Conservation (phyloP, 2,113 vertebrate species). For the Helogale parvula region DNA sequence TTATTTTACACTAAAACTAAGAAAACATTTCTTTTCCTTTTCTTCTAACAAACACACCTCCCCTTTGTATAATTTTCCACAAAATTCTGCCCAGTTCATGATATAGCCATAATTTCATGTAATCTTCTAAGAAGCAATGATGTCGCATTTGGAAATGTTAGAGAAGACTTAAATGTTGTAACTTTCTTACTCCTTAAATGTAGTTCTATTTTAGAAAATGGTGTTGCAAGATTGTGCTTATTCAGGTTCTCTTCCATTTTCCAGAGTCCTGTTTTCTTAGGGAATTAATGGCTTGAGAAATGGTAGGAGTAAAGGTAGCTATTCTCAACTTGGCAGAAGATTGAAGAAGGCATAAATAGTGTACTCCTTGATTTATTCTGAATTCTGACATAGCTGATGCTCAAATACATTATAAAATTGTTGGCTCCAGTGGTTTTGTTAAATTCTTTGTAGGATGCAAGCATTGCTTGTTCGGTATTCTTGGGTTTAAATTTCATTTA, state of each 20-base stretch:
- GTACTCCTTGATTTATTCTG: slow-evolving; percentile 55
- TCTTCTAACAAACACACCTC: neutral
- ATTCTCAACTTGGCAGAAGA: slow-evolving; percentile 5
- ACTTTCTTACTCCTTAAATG: neutral
- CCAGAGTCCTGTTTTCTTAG: neutral
- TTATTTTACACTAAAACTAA: neutral
- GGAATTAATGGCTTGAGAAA: slow-evolving; percentile 21
- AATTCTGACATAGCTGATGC: neutral
- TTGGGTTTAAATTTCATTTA: slow-evolving; percentile 44
- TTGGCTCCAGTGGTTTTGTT: neutral
- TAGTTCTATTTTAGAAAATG: neutral
- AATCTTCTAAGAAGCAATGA: neutral
- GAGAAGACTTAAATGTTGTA: neutral
- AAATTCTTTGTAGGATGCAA: neutral
- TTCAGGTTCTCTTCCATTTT: neutral
- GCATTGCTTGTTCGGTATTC: neutral
- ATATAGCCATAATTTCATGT: neutral
- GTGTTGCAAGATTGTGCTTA: neutral
- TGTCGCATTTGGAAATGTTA: neutral
- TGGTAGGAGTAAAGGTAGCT: neutral
- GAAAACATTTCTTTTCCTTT: neutral
- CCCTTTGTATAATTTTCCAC: neutral
- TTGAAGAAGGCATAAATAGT: slow-evolving; percentile 13
- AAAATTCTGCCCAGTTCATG: neutral
- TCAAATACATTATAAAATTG: slow-evolving; percentile 30